Evolutionary conservation across 2,113 vertebrate genomes (phyloP).

Genomic region (human (Homo sapiens)): GRCh38 chr1:36566501-36567000

Average conservation of each 20-base stretch:
- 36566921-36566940: neutral
- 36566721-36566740: neutral
- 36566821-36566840: neutral
- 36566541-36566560: rapidly evolving
- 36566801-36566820: rapidly evolving
- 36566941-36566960: neutral
- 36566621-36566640: neutral
- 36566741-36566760: neutral
- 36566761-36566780: neutral
- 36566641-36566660: neutral
- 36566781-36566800: neutral
- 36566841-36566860: neutral
- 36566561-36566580: neutral
- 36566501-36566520: neutral
- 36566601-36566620: neutral
- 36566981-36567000: neutral
- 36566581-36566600: neutral
- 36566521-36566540: neutral
- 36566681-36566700: rapidly evolving
- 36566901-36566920: neutral
- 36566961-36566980: neutral
- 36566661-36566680: neutral
- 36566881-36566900: neutral
- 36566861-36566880: neutral
- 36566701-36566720: neutral